phyloP scores from a whole-genome alignment of 2,888 invertebrate genomes.

The Griposia aprilina region DNA sequence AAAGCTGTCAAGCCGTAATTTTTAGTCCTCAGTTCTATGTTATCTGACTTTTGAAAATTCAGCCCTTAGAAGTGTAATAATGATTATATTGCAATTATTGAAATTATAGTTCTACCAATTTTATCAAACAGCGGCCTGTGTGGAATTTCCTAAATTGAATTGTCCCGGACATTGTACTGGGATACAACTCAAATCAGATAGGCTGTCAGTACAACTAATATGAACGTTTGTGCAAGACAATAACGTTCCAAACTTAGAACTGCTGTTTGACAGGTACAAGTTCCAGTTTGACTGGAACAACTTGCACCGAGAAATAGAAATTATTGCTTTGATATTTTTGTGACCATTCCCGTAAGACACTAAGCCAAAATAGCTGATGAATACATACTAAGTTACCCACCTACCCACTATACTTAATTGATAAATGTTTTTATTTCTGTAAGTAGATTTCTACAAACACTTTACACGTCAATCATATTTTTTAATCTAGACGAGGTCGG shows the following conservation, averaged over 20 bases:
- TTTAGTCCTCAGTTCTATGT: too few relatives aligned
- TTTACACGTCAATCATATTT: too few relatives aligned
- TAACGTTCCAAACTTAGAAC: constrained; percentile 23
- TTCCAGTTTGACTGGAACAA: constrained; percentile 25
- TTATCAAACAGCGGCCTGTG: not conserved
- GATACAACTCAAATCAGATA: constrained; percentile 12
- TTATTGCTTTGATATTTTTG: constrained; percentile 5
- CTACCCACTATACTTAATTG: too few relatives aligned
- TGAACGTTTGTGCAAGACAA: constrained; percentile 37
- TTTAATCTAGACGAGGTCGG: too few relatives aligned
- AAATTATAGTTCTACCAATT: not conserved
- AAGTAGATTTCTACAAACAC: too few relatives aligned
- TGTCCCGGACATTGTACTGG: constrained; percentile 12
- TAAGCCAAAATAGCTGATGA: not conserved
- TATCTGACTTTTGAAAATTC: too few relatives aligned
- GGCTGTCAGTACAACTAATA: constrained; percentile 25
- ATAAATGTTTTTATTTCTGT: too few relatives aligned
- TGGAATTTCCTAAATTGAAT: constrained; percentile 28
- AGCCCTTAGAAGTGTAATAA: not conserved
- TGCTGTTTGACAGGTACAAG: constrained; percentile 46
- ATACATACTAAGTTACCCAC: not conserved
- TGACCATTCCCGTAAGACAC: not conserved
- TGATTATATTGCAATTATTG: not conserved
- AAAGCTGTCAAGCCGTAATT: too few relatives aligned
- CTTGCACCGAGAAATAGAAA: constrained; percentile 14